Percentiles rank a stretch among this genome's conserved stretches.
phyloP scores from a whole-genome alignment of 2,888 invertebrate species.

The Aphidoletes aphidimyza region DNA sequence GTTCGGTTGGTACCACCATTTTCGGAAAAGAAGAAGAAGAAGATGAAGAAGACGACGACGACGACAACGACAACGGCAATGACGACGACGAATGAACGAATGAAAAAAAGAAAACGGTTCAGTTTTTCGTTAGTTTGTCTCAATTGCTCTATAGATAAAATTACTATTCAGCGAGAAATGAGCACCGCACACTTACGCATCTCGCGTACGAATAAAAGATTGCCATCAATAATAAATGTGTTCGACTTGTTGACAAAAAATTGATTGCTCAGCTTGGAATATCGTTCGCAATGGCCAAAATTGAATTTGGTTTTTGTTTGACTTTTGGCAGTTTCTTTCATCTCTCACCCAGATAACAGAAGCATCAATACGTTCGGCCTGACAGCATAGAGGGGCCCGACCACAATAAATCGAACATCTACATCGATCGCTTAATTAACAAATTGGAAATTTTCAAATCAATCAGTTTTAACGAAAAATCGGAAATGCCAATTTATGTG shows the following conservation, averaged over 20 bases:
- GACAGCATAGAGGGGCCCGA: too few species aligned
- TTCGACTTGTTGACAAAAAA: slow-evolving; percentile 26
- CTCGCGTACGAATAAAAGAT: neutral
- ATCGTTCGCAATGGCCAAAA: slow-evolving; percentile 20
- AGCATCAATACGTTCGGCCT: too few species aligned
- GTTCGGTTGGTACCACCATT: neutral
- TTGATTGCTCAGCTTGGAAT: slow-evolving; percentile 37
- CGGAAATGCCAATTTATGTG: slow-evolving; percentile 50
- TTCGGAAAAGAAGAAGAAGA: too few species aligned
- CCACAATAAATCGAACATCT: too few species aligned
- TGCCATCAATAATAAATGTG: slow-evolving; percentile 40
- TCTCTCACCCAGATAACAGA: too few species aligned
- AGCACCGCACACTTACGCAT: slow-evolving; percentile 22
- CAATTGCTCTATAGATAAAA: neutral
- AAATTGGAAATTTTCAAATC: slow-evolving; percentile 50
- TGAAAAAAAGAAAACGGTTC: slow-evolving; percentile 10
- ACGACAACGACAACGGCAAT: too few species aligned
- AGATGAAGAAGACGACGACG: too few species aligned
- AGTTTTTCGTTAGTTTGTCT: slow-evolving; percentile 36
- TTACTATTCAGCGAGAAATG: slow-evolving; percentile 49
- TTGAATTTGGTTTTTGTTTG: slow-evolving; percentile 44
- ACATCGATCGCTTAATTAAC: slow-evolving; percentile 54
- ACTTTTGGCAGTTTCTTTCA: neutral
- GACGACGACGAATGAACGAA: too few species aligned
- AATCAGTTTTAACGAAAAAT: slow-evolving; percentile 40